Conservation (phyloP, 2,888 invertebrate species). For the Peribatodes rhomboidaria region DNA sequence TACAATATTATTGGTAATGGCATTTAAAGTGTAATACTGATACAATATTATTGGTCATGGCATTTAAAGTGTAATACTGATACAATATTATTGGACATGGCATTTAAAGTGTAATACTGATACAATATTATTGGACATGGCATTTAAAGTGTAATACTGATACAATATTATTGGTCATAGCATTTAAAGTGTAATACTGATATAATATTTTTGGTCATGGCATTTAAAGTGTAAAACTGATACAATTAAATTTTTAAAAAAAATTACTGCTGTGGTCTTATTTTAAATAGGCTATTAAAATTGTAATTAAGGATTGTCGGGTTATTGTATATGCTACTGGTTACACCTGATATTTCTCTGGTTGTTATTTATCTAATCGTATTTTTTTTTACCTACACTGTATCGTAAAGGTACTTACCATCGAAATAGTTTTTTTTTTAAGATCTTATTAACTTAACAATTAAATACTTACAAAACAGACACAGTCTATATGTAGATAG, state of each 20-base stretch:
- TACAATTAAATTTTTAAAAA: not conserved
- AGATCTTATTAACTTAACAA: no score
- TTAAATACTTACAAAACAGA: no score
- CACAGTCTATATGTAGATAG: no score
- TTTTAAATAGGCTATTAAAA: conserved; percentile 13
- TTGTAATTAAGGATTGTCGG: conserved; percentile 4
- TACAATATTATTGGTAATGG: conserved; percentile 2
- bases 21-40: conserved; percentile 8
- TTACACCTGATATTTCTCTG: not conserved
- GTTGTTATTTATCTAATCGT: not conserved
- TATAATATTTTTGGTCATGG: no score
- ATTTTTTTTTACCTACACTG: not conserved
- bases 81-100: conserved; percentile 2
- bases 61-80: conserved; percentile 8
- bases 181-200: no score
- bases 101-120: conserved; percentile 8
- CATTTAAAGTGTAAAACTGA: no score
- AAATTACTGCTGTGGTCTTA: not conserved
- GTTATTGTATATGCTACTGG: not conserved
- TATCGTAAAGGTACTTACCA: no score
- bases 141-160: no score
- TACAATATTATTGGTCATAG: no score
- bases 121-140: no score
- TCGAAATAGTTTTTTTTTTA: no score
- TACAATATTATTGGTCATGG: conserved; percentile 4